Evolutionary conservation across 2,797 vertebrate species (phyloP).

Genomic region (Myiotriccus ornatus): DNA sequence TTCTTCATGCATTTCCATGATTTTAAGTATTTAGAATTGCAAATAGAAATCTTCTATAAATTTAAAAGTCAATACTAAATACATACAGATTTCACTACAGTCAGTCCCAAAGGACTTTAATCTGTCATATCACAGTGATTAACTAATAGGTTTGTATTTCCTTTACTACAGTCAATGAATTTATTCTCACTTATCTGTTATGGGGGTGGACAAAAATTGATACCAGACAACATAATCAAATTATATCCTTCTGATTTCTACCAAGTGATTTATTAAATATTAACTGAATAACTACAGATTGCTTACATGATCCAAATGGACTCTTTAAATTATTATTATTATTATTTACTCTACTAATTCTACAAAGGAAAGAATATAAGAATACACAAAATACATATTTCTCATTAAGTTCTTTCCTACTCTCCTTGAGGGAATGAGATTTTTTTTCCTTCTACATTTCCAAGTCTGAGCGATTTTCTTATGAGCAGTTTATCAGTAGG

Average conservation of each 20-base stretch:
- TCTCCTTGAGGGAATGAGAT: not conserved
- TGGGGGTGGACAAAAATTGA: not conserved
- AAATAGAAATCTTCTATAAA: not conserved
- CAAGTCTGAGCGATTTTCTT: not conserved
- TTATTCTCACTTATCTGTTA: not conserved
- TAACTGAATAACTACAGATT: not conserved
- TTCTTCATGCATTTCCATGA: not conserved
- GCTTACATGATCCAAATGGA: not conserved
- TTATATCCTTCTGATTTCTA: not conserved
- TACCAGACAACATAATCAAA: not conserved
- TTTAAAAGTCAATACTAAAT: not conserved
- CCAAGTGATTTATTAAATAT: not conserved
- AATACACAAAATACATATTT: not conserved
- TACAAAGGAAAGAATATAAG: not conserved
- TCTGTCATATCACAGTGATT: not conserved
- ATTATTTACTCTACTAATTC: not conserved
- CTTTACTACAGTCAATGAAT: not conserved
- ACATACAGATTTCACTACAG: not conserved
- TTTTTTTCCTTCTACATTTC: not conserved
- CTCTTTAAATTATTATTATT: too few relatives aligned
- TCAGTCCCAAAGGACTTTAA: not conserved
- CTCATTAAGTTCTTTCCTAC: not conserved
- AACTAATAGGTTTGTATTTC: not conserved
- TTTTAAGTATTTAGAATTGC: not conserved
- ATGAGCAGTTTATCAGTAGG: not conserved